Conservation (phyloP, 2,888 invertebrate species). For the Mythimna loreyi region DNA sequence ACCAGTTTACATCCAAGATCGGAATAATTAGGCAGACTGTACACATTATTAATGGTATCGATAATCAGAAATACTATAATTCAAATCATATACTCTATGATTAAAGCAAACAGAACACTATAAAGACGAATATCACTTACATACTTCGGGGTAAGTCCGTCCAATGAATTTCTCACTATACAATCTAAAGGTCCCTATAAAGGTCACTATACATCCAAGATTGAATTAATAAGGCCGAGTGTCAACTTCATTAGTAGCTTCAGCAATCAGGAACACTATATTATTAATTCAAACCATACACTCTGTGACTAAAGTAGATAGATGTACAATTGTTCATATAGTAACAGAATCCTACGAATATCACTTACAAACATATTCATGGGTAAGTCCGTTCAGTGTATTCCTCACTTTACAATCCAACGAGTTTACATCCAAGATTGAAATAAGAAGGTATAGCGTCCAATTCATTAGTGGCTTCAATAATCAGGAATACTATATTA, state of each 20-base stretch:
- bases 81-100: no score
- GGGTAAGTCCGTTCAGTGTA: neutral
- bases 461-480: conserved; percentile 66
- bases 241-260: conserved; percentile 66
- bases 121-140: neutral
- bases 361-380: neutral
- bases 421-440: conserved; percentile 60
- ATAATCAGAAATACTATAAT: no score
- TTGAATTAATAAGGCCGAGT: no score
- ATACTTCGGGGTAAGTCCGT: neutral
- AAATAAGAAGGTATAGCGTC: conserved; percentile 52
- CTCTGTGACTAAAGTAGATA: no score
- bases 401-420: conserved; percentile 27
- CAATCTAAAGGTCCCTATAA: no score
- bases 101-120: neutral
- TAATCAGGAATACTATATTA: conserved; percentile 67
- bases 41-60: conserved; percentile 65
- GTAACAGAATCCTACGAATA: neutral
- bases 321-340: no score
- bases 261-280: no score
- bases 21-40: conserved; percentile 51
- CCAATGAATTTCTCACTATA: neutral
- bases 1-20: conserved; percentile 61
- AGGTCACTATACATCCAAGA: conserved; percentile 58
- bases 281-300: no score